Conservation (phyloP, 2,113 vertebrate species). For the Neopipo cinnamomea region DNA sequence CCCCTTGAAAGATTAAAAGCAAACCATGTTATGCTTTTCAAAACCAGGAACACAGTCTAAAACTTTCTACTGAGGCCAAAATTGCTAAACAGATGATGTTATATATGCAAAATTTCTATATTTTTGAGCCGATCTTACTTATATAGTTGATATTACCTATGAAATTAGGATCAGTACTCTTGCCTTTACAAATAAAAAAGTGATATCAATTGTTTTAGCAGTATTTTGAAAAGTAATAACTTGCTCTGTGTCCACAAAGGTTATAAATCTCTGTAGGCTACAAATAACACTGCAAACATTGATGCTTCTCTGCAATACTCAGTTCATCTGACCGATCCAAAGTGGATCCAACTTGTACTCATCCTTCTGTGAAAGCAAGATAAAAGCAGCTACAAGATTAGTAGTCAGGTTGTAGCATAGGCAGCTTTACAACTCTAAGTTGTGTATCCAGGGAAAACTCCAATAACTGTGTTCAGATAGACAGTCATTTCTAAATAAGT, state of each 20-base stretch:
- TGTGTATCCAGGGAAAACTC: not conserved
- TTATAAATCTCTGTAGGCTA: not conserved
- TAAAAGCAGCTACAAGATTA: not conserved
- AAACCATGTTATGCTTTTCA: not conserved
- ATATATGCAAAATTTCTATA: not conserved
- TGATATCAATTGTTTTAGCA: not conserved
- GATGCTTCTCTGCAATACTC: not conserved
- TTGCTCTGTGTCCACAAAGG: not conserved
- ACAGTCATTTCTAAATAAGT: not conserved
- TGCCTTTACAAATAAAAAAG: not conserved
- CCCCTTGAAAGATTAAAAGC: constrained; percentile 24
- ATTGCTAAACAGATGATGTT: not conserved
- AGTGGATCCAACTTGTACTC: not conserved
- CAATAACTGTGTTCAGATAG: not conserved
- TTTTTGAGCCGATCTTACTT: not conserved
- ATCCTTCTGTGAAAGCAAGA: not conserved
- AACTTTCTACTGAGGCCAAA: not conserved
- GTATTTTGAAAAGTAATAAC: not conserved
- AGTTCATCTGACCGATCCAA: not conserved
- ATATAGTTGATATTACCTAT: not conserved
- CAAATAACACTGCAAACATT: not conserved
- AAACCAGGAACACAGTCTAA: not conserved
- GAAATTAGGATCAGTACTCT: not conserved
- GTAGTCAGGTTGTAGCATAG: not conserved
- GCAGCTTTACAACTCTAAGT: not conserved